Percentiles rank a stretch among this genome's conserved stretches.
phyloP scores from a whole-genome alignment of 1,140 invertebrate species.

The Tetramorium simillimum region DNA sequence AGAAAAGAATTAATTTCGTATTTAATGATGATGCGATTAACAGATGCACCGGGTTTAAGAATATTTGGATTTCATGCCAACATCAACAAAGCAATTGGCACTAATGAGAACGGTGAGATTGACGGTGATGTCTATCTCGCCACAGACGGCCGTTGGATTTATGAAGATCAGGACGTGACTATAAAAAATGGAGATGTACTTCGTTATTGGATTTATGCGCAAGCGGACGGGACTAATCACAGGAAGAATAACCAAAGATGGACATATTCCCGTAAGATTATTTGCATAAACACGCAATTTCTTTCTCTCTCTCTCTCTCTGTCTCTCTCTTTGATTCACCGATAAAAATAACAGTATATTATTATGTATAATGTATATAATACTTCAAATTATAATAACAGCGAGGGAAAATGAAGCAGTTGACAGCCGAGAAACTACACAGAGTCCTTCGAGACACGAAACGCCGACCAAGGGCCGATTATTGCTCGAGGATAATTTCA shows the following conservation, averaged over 20 bases:
- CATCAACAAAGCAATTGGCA: constrained; percentile 75
- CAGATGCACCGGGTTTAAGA: constrained; percentile 76
- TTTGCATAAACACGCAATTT: not conserved
- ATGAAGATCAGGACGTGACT: constrained; percentile 72
- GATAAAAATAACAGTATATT: not conserved
- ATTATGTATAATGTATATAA: not conserved
- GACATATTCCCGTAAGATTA: constrained; percentile 43
- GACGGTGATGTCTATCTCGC: constrained; percentile 69
- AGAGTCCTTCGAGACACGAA: not conserved
- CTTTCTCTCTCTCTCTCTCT: not conserved
- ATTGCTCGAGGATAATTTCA: constrained; percentile 76
- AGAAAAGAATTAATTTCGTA: not conserved
- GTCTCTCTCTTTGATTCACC: not conserved
- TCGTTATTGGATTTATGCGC: constrained; percentile 82
- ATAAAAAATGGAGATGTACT: constrained; percentile 81
- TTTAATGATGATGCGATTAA: not conserved
- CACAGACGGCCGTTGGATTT: constrained; percentile 77
- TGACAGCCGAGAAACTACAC: not conserved
- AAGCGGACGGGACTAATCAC: constrained; percentile 73
- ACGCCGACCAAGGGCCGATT: constrained; percentile 40
- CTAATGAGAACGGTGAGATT: constrained; percentile 71
- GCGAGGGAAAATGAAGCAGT: not conserved
- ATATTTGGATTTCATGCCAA: constrained; percentile 82
- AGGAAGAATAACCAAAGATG: constrained; percentile 8
- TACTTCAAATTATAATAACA: not conserved